phyloP scores from a whole-genome alignment of 2,797 vertebrate genomes.

The Coreius guichenoti region DNA sequence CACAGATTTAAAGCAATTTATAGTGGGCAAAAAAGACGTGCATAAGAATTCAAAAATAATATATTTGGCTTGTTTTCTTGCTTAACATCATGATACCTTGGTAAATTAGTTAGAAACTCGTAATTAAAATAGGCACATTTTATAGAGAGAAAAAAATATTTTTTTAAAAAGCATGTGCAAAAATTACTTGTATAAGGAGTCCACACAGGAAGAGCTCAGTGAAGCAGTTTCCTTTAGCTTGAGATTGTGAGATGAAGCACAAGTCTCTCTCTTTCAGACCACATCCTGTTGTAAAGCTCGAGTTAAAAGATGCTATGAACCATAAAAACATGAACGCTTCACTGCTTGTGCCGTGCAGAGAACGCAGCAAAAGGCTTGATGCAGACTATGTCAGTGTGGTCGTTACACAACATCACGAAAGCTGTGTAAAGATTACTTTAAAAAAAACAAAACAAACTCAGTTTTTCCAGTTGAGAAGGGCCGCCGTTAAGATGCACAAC shows the following conservation, averaged over 20 bases:
- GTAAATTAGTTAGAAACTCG: background rate
- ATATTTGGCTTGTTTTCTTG: background rate
- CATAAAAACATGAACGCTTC: background rate
- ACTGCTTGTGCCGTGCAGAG: background rate
- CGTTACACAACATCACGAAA: background rate
- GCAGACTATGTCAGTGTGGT: background rate
- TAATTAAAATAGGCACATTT: background rate
- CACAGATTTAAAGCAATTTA: too few relatives aligned
- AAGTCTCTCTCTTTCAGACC: conserved; percentile 52
- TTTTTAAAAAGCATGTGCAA: background rate
- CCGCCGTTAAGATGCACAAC: background rate
- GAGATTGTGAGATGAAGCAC: conserved; percentile 24
- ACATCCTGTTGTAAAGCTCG: conserved; percentile 72
- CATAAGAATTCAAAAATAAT: background rate
- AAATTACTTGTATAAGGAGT: background rate
- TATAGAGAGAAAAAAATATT: background rate
- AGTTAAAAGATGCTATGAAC: conserved; percentile 33
- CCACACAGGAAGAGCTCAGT: conserved; percentile 46
- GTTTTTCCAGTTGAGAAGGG: background rate
- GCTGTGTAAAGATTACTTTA: background rate
- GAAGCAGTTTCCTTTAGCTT: conserved; percentile 16
- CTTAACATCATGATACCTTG: background rate
- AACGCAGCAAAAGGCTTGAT: background rate
- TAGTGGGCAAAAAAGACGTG: background rate
- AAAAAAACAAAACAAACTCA: background rate